These are phyloP conservation scores for Sebastes schlegelii DNA, from an alignment of 2,113 vertebrate genomes.

Conservation along the genomic window DNA sequence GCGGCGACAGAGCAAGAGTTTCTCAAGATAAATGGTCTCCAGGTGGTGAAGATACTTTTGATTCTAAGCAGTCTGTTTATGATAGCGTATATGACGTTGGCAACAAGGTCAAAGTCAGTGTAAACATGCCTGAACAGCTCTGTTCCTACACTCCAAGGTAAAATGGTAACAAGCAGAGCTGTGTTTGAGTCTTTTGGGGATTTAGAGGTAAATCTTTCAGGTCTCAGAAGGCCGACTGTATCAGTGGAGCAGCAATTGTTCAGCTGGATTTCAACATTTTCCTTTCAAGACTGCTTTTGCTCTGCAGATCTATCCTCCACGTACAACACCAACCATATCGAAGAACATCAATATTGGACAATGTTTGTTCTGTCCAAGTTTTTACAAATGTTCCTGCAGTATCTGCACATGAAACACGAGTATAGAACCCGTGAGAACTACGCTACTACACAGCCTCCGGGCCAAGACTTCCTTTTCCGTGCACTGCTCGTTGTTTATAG, in stretches of 20 bases:
- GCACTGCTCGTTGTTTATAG: too few relatives aligned
- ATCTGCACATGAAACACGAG: too few relatives aligned
- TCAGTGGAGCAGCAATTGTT: not conserved
- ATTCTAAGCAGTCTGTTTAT: not conserved
- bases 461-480: too few relatives aligned
- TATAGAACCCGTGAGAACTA: too few relatives aligned
- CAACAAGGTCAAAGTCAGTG: constrained; percentile 19
- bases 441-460: too few relatives aligned
- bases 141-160: too few relatives aligned
- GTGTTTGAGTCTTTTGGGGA: not conserved
- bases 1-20: not conserved
- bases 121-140: not conserved
- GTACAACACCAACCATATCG: too few relatives aligned
- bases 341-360: too few relatives aligned
- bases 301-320: too few relatives aligned
- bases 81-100: not conserved
- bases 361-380: too few relatives aligned
- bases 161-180: too few relatives aligned
- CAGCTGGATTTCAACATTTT: not conserved
- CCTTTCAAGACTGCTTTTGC: not conserved
- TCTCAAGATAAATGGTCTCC: constrained; percentile 21
- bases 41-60: constrained; percentile 27
- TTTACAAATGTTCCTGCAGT: too few relatives aligned
- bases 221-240: not conserved
- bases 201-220: not conserved